Percentiles rank a stretch among this genome's conserved stretches.
phyloP scores from a whole-genome alignment of 2,888 invertebrate genomes.

The Rhagonycha lutea region DNA sequence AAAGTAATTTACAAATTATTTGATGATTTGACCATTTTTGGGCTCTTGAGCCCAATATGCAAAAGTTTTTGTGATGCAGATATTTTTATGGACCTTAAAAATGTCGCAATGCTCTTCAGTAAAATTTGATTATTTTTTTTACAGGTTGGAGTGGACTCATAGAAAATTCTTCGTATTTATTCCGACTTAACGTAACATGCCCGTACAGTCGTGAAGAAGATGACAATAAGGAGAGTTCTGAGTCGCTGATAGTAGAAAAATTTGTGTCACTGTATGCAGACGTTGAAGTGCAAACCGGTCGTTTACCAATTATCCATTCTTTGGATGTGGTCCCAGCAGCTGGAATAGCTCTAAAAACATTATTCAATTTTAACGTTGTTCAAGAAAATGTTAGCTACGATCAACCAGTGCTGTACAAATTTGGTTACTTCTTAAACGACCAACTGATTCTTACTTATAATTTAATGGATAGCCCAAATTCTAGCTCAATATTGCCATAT shows the following conservation, averaged over 20 bases:
- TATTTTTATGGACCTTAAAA: background rate
- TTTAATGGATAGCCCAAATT: constrained; percentile 4
- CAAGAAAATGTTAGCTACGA: background rate
- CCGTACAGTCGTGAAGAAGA: background rate
- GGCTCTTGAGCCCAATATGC: no score
- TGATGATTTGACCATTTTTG: no score
- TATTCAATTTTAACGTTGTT: constrained; percentile 7
- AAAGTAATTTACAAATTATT: constrained; percentile 3
- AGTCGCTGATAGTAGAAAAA: background rate
- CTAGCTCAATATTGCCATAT: constrained; percentile 12
- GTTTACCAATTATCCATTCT: background rate
- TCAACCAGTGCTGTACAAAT: constrained; percentile 11
- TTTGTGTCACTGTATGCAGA: constrained; percentile 6
- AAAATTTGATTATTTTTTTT: background rate
- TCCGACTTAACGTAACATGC: constrained; percentile 20
- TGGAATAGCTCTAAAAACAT: constrained; percentile 15
- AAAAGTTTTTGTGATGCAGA: no score
- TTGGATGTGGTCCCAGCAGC: constrained; percentile 2
- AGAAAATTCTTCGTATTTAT: constrained; percentile 10
- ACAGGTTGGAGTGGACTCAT: constrained; percentile 13
- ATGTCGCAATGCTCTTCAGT: background rate
- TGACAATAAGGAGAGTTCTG: background rate
- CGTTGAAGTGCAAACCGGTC: constrained; percentile 2
- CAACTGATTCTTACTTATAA: constrained; percentile 5
- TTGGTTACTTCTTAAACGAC: constrained; percentile 17